Evolutionary conservation across 2,888 invertebrate genomes (phyloP).

Genomic region (Cryptocheilus praepositus): DNA sequence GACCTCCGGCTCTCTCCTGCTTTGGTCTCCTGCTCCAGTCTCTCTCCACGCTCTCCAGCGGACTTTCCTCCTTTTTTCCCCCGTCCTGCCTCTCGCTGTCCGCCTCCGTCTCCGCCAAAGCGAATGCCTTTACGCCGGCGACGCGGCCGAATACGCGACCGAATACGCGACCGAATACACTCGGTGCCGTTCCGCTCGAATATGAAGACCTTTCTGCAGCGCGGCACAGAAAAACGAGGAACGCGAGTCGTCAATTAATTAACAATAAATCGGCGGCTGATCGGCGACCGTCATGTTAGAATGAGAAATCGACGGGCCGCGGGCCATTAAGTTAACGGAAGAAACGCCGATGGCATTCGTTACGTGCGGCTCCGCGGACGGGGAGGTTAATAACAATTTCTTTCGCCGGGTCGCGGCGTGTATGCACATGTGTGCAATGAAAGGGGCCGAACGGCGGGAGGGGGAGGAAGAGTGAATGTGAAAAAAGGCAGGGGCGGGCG

Average conservation of each 20-base stretch:
- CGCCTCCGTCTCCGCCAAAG: constrained; percentile 41
- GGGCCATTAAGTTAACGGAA: constrained; percentile 4
- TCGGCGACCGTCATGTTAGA: no score
- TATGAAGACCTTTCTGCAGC: background rate
- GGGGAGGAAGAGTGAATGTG: background rate
- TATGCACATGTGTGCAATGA: background rate
- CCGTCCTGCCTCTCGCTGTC: constrained; percentile 14
- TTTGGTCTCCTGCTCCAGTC: constrained; percentile 20
- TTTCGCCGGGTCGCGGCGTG: background rate
- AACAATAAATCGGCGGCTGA: constrained; percentile 10
- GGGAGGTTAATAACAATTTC: background rate
- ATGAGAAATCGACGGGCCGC: background rate
- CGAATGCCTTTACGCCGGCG: constrained; percentile 45
- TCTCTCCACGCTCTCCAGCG: constrained; percentile 22
- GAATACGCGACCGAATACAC: background rate
- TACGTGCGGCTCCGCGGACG: background rate
- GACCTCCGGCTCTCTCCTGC: constrained; percentile 19
- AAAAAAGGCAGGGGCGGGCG: background rate
- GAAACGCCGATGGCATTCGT: background rate
- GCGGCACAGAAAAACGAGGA: constrained; percentile 1
- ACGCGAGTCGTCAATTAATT: constrained; percentile 10
- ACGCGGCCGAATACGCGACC: background rate
- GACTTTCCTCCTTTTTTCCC: constrained; percentile 20
- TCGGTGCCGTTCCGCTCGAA: no score
- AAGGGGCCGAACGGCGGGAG: background rate